Conservation (phyloP, 2,888 invertebrate genomes). For the Ophioninae sp. region DNA sequence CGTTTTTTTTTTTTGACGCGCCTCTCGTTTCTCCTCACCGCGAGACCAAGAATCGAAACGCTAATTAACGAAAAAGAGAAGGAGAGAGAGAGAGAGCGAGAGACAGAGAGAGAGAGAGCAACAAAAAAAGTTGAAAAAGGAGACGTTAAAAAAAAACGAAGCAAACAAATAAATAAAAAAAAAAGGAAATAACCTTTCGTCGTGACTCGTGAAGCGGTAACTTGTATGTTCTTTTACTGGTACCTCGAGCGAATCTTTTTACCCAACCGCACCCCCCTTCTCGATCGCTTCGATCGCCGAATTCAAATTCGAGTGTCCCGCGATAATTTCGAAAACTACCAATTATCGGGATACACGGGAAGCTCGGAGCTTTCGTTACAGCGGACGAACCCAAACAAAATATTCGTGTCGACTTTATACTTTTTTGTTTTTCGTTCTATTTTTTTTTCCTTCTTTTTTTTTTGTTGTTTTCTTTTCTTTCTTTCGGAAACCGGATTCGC, state of each 20-base stretch:
- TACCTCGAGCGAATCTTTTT: background rate
- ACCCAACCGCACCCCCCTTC: background rate
- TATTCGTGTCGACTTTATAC: too few relatives aligned
- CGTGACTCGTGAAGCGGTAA: too few relatives aligned
- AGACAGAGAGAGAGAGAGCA: background rate
- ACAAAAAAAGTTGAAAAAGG: conserved; percentile 46
- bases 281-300: background rate
- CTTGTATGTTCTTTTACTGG: too few relatives aligned
- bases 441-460: too few relatives aligned
- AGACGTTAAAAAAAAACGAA: conserved; percentile 30
- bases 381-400: background rate
- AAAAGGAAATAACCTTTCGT: background rate
- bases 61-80: conserved; percentile 72
- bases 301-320: background rate
- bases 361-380: background rate
- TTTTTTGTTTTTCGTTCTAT: too few relatives aligned
- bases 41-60: conserved; percentile 71
- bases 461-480: too few relatives aligned
- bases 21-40: background rate
- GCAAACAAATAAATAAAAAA: background rate
- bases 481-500: too few relatives aligned
- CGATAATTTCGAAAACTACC: background rate
- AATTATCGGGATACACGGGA: background rate
- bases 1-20: background rate
- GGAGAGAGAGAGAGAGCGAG: background rate